A percentile compares a stretch with the other conserved stretches of the same genome.
Evolutionary conservation across 2,113 vertebrate genomes (phyloP).

Genomic region (Chaetorhynchus papuensis): DNA sequence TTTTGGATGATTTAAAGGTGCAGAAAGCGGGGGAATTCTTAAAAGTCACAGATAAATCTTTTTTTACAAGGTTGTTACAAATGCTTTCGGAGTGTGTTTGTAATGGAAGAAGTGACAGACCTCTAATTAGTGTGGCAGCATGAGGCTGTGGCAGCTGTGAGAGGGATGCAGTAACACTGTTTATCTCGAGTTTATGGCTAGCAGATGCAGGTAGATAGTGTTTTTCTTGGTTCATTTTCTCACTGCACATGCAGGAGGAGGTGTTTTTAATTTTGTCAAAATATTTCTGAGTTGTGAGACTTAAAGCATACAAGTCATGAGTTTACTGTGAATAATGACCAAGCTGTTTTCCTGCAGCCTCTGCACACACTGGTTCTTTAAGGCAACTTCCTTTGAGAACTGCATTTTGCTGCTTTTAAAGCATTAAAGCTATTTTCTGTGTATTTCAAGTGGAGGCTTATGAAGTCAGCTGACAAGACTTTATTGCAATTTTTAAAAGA

Average conservation of each 20-base stretch:
- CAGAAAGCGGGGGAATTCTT: background rate
- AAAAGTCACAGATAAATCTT: background rate
- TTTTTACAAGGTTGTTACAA: background rate
- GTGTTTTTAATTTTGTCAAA: slow-evolving; percentile 5
- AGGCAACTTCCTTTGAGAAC: background rate
- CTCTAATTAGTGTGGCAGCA: background rate
- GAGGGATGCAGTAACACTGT: background rate
- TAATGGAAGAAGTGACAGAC: background rate
- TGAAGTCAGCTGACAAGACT: background rate
- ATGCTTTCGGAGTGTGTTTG: background rate
- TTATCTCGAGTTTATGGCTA: background rate
- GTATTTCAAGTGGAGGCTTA: slow-evolving; percentile 5
- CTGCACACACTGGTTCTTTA: background rate
- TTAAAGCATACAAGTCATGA: background rate
- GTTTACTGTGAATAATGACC: background rate
- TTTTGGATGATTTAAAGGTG: background rate
- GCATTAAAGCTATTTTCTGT: background rate
- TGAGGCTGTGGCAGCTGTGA: background rate
- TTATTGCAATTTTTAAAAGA: slow-evolving; percentile 6
- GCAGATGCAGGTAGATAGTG: background rate
- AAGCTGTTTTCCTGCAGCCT: background rate
- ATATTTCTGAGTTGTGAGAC: background rate
- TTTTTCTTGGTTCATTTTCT: background rate
- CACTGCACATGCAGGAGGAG: background rate
- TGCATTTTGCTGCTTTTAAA: background rate